Base-by-base conservation (phyloP, 2,888 invertebrate species). In the Piscicola geometra region DNA sequence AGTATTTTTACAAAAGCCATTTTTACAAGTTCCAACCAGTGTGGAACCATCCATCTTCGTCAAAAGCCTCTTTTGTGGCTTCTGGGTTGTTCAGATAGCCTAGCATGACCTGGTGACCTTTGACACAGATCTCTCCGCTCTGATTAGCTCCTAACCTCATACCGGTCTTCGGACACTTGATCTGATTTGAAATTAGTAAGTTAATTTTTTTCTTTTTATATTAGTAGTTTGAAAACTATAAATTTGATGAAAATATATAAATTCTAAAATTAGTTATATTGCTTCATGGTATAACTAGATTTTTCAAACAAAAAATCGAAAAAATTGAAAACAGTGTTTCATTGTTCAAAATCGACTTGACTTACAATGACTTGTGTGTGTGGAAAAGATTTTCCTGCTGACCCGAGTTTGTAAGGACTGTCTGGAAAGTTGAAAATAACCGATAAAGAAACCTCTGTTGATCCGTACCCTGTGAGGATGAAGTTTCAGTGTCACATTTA, bases 31-130 rank as follows among this genome's bases (percentile, higher is more conserved):
- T 33, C 35, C 3, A 78, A 0, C 94, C 94, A 33, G 86, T 84
- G 71, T 90, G 90, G 15, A 92, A 86, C 92, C 92, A 94, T 0
- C 93, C 93, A 70, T 92, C 90, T 28, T 85, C 82, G 81, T 91
- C 91, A 30, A 92, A 86, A 0, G 87, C 87, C 3, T 86, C 86
- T 28, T 85, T 87, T 0, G 93, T 91, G 0, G 92, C 89, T 33
- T 87, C 85, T 77, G 89, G 89, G 83, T 92, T 90, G 0, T 90
- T 90, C 82, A 91, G 88, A 84, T 94, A 95, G 0, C 0, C 93
- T 92, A 91, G 91, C 91, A 92, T 92, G 15, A 91, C 88, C 69
- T 90, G 86, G n/a, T 91, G 90, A 0, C 93, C 92, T 83, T 91
- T 91, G 78, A 93, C 90, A 85, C 92, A 93, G 0, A 94, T 83